These are phyloP conservation scores for Nerophis ophidion DNA, from an alignment of 2,113 vertebrate genomes.

Conservation along the genomic window DNA sequence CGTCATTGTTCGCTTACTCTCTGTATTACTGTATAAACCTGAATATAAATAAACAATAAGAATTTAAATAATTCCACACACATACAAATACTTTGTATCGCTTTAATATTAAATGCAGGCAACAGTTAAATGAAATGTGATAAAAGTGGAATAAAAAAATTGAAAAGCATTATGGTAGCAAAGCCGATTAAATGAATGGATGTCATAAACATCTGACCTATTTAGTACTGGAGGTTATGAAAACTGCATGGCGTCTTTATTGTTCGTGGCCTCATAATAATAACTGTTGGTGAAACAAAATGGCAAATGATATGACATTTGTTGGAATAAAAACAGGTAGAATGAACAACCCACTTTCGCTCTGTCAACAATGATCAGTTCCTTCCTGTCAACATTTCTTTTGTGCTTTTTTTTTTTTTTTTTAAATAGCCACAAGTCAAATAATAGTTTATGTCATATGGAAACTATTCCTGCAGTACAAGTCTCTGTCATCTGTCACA, in stretches of 20 bases:
- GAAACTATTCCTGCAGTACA: conserved; percentile 36
- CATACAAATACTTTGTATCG: background rate
- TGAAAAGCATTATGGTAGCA: conserved; percentile 25
- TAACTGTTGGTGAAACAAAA: conserved; percentile 17
- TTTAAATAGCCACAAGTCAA: conserved; percentile 42
- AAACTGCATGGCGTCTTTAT: conserved; percentile 1
- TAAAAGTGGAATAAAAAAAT: conserved; percentile 8
- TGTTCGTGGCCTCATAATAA: conserved; percentile 2
- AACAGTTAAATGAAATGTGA: conserved; percentile 2
- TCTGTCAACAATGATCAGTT: conserved; percentile 42
- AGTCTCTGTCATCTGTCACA: conserved; percentile 58
- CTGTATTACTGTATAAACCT: too few relatives aligned
- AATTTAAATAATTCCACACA: too few relatives aligned
- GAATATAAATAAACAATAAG: too few relatives aligned
- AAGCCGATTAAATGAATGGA: background rate
- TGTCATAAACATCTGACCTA: background rate
- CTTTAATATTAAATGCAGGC: background rate
- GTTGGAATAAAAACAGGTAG: conserved; percentile 24
- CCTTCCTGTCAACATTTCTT: conserved; percentile 43
- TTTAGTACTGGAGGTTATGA: conserved; percentile 7
- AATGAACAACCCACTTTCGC: conserved; percentile 27
- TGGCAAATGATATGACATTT: conserved; percentile 43
- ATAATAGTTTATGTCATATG: conserved; percentile 43
- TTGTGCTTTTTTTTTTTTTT: conserved; percentile 54
- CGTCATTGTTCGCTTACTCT: too few relatives aligned